Conservation (phyloP, 2,888 invertebrate genomes). For the Tenthredo distinguenda region DNA sequence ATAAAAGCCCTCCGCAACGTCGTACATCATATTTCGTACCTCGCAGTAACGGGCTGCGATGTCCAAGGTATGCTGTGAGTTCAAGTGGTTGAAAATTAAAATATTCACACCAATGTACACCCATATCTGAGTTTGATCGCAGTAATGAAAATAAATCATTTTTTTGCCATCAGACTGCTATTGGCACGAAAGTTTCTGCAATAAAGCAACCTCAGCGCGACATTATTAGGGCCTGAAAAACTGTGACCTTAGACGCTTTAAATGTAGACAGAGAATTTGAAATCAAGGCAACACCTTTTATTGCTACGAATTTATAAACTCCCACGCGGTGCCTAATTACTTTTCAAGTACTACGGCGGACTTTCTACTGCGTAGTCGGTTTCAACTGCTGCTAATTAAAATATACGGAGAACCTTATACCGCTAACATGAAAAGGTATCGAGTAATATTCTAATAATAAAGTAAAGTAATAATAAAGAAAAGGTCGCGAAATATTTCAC, state of each 20-base stretch:
- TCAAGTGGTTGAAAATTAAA: neutral
- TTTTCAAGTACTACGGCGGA: neutral
- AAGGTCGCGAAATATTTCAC: neutral
- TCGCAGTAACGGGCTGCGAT: too few species aligned
- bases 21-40: neutral
- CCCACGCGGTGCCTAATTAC: neutral
- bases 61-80: neutral
- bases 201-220: neutral
- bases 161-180: neutral
- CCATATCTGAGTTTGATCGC: neutral
- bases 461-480: too few species aligned
- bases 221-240: neutral
- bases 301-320: slow-evolving; percentile 19
- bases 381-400: neutral
- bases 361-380: neutral
- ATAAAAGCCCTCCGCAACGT: neutral
- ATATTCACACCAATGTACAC: neutral
- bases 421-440: neutral
- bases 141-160: neutral
- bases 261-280: neutral
- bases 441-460: too few species aligned
- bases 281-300: slow-evolving; percentile 3
- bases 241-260: neutral
- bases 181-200: neutral
- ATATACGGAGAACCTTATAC: neutral